Evolutionary conservation across 2,888 invertebrate species (phyloP), one percentile per base, ranked within the genome.

Genomic region (Pheosia gnoma): DNA sequence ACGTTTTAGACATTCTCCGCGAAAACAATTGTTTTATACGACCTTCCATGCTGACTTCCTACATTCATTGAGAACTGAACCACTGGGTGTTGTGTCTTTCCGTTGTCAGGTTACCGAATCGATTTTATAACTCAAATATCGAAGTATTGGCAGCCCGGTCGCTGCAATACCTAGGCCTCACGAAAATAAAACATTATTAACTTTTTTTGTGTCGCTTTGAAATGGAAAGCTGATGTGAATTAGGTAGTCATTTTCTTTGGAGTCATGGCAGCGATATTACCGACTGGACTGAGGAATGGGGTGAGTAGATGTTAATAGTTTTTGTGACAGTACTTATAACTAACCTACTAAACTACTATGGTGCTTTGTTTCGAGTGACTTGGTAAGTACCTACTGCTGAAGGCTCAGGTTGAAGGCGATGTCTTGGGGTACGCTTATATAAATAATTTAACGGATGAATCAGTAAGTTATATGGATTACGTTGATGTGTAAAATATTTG

Each of bases 21-120:
- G 62, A 67, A 61, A 61, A 54, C 10, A 6, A 41, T 54, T 38
- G 51, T 47, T 52, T 47, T 52, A 58, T 64, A 41, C 36, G 37
- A 60, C 61, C 60, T 62, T 65, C 47, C 55, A 51, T 51, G 61
- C 71, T 72, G 61, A 59, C 58, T 70, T 69, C 62, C 59, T 58
- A 41, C 60, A 62, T 57, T 63, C 69, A 65, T 67, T 64, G 77
- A 65, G 70, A 62, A 47, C 58, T 38, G n/a, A 59, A 61, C 59
- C 66, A 67, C 70, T 74, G 59, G 64, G 71, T 82, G 82, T 84
- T 80, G 82, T 80, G 75, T 77, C 67, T 64, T 61, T 61, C 74
- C 83, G 91, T 93, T 88, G 93, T 92, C 90, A 84, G 74, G 93
- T 85, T 84, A 92, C 93, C 79, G 68, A 72, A 91, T 91, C 82